Percentiles rank a stretch among this genome's conserved stretches.
phyloP scores from a whole-genome alignment of 2,888 invertebrate species.

The Lithophane ornitopus region DNA sequence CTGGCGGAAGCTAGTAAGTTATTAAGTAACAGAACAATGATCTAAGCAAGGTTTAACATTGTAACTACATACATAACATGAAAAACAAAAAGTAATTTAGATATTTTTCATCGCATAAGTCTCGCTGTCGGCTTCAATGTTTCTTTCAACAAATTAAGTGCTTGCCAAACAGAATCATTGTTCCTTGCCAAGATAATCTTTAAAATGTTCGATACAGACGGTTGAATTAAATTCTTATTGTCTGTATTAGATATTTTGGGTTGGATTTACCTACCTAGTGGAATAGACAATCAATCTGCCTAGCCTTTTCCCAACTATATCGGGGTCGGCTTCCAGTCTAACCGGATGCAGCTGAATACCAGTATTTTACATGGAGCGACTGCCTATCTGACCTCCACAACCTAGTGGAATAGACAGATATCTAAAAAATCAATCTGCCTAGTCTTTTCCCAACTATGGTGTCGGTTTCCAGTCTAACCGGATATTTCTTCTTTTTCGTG shows the following conservation, averaged over 20 bases:
- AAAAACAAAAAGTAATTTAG: conserved; percentile 34
- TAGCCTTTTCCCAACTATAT: no score
- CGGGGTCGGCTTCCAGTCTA: no score
- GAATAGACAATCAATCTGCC: neutral
- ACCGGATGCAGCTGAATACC: no score
- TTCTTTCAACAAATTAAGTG: conserved; percentile 54
- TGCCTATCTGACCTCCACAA: no score
- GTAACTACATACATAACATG: conserved; percentile 2
- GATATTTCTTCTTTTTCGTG: no score
- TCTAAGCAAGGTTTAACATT: neutral
- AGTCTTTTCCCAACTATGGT: no score
- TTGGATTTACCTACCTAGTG: neutral
- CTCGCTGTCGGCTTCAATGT: conserved; percentile 36
- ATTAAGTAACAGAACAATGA: neutral
- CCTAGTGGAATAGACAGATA: no score
- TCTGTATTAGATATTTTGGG: conserved; percentile 3
- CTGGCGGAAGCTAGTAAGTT: neutral
- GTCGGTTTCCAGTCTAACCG: no score
- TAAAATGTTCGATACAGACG: conserved; percentile 32
- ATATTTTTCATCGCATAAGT: conserved; percentile 45
- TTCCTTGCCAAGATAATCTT: conserved; percentile 59
- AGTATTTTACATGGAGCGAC: no score
- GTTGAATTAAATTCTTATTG: conserved; percentile 32
- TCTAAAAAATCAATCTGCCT: no score
- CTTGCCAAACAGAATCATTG: conserved; percentile 49